Conservation (phyloP, 2,797 vertebrate genomes). For the Etheostoma perlongum region DNA sequence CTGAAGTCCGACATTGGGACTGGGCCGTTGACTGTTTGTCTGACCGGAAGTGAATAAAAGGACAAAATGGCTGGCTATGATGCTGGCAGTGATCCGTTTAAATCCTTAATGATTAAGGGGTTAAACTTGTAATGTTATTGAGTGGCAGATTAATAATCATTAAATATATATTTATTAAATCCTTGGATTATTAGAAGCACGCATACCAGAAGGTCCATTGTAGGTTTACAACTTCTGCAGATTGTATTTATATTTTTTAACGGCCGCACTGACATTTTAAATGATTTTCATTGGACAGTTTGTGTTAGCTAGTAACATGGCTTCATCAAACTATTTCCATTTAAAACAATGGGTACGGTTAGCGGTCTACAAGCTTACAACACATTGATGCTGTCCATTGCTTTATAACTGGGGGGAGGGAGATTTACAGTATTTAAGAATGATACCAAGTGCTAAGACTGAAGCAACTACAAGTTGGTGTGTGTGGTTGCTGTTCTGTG, state of each 20-base stretch:
- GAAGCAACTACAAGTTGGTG: conserved; percentile 10
- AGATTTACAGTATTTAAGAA: conserved; percentile 52
- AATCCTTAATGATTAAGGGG: conserved; percentile 54
- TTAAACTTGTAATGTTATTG: conserved; percentile 29
- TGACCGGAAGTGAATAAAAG: conserved; percentile 30
- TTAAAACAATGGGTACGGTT: conserved; percentile 1
- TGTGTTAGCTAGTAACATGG: conserved; percentile 6
- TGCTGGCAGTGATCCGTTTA: conserved; percentile 46
- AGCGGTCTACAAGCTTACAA: background rate
- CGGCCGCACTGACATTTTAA: conserved; percentile 20
- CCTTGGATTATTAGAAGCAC: conserved; percentile 23
- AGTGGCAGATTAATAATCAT: conserved; percentile 23
- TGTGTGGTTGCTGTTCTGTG: conserved; percentile 48
- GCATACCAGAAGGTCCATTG: conserved; percentile 19
- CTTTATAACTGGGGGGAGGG: background rate
- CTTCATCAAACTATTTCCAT: conserved; percentile 34
- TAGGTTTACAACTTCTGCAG: conserved; percentile 35
- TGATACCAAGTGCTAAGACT: conserved; percentile 33
- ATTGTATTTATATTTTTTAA: conserved; percentile 45
- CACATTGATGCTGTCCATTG: conserved; percentile 11
- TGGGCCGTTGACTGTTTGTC: conserved; percentile 19
- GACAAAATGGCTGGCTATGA: conserved; percentile 23
- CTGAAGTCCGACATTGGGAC: conserved; percentile 2
- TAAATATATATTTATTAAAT: conserved; percentile 47
- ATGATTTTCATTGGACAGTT: conserved; percentile 4